These are phyloP conservation scores for Pempheris klunzingeri DNA, from an alignment of 2,797 vertebrate species.

Conservation along the genomic window DNA sequence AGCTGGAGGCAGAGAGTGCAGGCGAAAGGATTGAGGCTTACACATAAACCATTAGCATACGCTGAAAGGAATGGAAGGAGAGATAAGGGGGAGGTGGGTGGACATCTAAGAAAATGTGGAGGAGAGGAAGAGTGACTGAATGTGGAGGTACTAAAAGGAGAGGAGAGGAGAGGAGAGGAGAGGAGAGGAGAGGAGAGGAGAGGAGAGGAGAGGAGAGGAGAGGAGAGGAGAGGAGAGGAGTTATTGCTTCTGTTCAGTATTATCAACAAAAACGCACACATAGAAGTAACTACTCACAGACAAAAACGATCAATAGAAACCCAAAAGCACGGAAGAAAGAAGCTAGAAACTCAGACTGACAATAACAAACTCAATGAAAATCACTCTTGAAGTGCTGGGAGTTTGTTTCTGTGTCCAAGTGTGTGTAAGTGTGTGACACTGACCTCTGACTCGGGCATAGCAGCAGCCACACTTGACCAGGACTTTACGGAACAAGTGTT, in stretches of 20 bases:
- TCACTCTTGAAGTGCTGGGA: background rate
- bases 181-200: too few relatives aligned
- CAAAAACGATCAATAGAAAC: too few relatives aligned
- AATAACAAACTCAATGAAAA: background rate
- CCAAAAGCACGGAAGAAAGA: too few relatives aligned
- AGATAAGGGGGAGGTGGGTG: conserved; percentile 70
- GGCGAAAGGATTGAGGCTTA: conserved; percentile 43
- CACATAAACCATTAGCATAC: conserved; percentile 63
- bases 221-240: conserved; percentile 8
- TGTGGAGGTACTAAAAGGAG: conserved; percentile 19
- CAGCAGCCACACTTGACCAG: conserved; percentile 95
- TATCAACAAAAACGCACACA: conserved; percentile 5
- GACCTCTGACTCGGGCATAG: conserved; percentile 93
- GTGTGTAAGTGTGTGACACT: conserved; percentile 77
- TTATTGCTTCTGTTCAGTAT: conserved; percentile 12
- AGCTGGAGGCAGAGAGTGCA: conserved; percentile 60
- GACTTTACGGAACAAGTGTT: conserved; percentile 96
- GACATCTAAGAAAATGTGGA: conserved; percentile 55
- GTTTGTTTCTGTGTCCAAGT: background rate
- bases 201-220: conserved; percentile 18
- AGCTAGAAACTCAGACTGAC: conserved; percentile 8
- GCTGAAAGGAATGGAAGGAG: conserved; percentile 52
- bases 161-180: conserved; percentile 8
- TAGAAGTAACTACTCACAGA: background rate
- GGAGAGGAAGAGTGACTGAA: conserved; percentile 12